Conservation (phyloP, 2,797 vertebrate species). For the Oryzias sinensis region DNA sequence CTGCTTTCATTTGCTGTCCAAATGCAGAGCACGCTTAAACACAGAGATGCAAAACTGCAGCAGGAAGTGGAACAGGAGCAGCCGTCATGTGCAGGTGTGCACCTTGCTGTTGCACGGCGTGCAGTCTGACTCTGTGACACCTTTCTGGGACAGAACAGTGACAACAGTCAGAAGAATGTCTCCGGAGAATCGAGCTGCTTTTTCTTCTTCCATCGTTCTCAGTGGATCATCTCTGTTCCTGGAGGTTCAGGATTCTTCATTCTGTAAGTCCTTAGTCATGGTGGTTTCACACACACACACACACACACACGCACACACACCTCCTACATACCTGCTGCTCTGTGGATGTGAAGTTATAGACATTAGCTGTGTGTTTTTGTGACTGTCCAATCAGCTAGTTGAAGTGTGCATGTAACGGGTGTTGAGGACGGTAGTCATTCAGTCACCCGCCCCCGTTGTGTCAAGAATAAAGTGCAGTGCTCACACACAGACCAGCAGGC, state of each 20-base stretch:
- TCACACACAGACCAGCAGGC: neutral
- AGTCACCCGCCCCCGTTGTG: conserved; percentile 46
- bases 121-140: neutral
- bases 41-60: conserved; percentile 35
- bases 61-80: conserved; percentile 34
- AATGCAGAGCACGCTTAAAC: neutral
- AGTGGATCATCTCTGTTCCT: conserved; percentile 51
- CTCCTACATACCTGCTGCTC: conserved; percentile 69
- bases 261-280: conserved; percentile 57
- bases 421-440: conserved; percentile 61
- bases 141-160: neutral
- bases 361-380: conserved; percentile 36
- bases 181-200: conserved; percentile 9
- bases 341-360: conserved; percentile 55
- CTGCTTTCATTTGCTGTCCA: neutral
- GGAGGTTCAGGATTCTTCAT: conserved; percentile 35
- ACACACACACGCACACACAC: conserved; percentile 34
- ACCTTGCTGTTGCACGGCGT: neutral
- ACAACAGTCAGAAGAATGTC: conserved; percentile 7
- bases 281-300: conserved; percentile 29
- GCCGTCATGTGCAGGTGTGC: conserved; percentile 26
- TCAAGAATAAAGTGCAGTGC: conserved; percentile 40
- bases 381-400: conserved; percentile 38
- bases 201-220: conserved; percentile 17
- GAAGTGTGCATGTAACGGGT: conserved; percentile 36